phyloP scores from a whole-genome alignment of 1,140 invertebrate genomes.

The Saxidomus purpurata region DNA sequence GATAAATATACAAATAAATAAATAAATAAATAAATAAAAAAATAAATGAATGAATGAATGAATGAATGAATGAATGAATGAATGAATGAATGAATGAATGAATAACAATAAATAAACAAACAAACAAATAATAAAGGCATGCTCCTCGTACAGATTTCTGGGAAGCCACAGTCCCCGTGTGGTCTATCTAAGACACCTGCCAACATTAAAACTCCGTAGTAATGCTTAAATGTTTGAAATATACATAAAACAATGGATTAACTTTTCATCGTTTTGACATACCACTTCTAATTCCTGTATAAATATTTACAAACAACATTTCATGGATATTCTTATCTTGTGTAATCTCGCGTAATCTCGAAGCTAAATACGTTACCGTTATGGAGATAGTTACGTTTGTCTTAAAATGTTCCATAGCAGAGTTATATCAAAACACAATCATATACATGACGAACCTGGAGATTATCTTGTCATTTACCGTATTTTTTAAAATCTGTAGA shows the following conservation, averaged over 20 bases:
- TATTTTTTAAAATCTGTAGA: no score
- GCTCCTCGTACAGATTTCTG: no score
- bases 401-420: neutral
- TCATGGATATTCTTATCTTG: neutral
- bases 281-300: constrained; percentile 1
- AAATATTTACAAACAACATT: constrained; percentile 44
- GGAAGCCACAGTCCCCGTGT: neutral
- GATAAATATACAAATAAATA: no score
- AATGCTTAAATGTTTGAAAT: constrained; percentile 2
- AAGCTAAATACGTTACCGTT: constrained; percentile 39
- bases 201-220: neutral
- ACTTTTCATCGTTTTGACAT: constrained; percentile 40
- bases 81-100: no score
- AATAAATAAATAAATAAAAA: no score
- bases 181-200: neutral
- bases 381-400: neutral
- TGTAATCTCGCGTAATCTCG: constrained; percentile 1
- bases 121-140: no score
- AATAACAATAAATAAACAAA: no score
- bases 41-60: no score
- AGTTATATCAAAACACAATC: no score
- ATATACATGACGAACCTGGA: no score
- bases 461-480: no score
- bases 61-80: no score
- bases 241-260: constrained; percentile 37